Percentiles rank a stretch among this genome's conserved stretches.
phyloP scores from a whole-genome alignment of 64 coral and sea anemone genomes.

The Acropora tenuis region DNA sequence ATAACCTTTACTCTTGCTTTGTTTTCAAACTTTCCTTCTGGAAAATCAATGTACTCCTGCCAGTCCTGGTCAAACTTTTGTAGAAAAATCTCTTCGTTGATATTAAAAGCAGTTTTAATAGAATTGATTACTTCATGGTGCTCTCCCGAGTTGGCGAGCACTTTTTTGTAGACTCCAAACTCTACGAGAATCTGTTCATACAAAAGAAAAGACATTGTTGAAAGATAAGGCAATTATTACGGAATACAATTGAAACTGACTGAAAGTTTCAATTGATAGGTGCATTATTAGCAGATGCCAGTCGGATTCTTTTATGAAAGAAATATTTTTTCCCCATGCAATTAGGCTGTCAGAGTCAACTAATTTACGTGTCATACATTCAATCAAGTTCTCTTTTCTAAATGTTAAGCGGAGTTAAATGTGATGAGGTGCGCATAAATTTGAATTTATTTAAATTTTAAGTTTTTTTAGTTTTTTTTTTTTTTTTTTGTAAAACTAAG shows the following conservation, averaged over 20 bases:
- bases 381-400: too few relatives aligned
- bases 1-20: slow-evolving; percentile 17
- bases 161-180: slow-evolving; percentile 2
- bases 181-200: slow-evolving; percentile 14
- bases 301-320: too few relatives aligned
- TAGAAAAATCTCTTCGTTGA: slow-evolving; percentile 14
- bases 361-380: too few relatives aligned
- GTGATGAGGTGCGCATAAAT: too few relatives aligned
- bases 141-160: slow-evolving; percentile 9
- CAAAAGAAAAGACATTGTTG: slow-evolving; percentile 17
- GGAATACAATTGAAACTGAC: slow-evolving; percentile 13
- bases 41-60: slow-evolving; percentile 20
- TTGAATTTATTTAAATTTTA: too few relatives aligned
- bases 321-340: too few relatives aligned
- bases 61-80: slow-evolving; percentile 8
- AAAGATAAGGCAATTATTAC: slow-evolving; percentile 16
- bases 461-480: too few relatives aligned
- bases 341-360: too few relatives aligned
- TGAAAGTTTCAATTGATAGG: slow-evolving; percentile 13
- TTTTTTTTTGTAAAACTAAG: too few relatives aligned
- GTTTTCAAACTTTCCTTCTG: slow-evolving; percentile 15
- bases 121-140: slow-evolving; percentile 11
- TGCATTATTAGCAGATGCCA: too few relatives aligned
- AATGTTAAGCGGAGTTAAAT: too few relatives aligned
- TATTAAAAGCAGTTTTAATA: slow-evolving; percentile 18